These are phyloP conservation scores for Cheilosia soror DNA, from an alignment of 2,888 invertebrate genomes.

Conservation along the genomic window DNA sequence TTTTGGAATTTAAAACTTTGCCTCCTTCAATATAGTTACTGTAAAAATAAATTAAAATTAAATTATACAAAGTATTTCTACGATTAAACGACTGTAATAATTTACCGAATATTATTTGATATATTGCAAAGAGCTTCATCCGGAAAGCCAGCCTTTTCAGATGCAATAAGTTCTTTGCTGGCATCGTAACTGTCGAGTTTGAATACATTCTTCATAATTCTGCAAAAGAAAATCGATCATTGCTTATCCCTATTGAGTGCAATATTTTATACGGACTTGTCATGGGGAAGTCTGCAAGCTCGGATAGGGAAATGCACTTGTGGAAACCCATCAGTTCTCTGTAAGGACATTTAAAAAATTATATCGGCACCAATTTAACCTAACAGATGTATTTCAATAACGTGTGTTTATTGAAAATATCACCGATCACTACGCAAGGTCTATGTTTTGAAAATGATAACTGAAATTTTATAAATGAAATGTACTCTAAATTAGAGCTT, in stretches of 20 bases:
- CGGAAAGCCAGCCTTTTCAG: constrained; percentile 64
- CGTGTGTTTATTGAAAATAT: too few relatives aligned
- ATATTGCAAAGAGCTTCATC: constrained; percentile 14
- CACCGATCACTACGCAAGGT: too few relatives aligned
- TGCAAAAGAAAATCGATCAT: not conserved
- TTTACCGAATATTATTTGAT: constrained; percentile 19
- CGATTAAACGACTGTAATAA: not conserved
- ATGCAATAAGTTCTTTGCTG: constrained; percentile 48
- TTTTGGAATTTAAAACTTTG: constrained; percentile 71
- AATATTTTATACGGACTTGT: constrained; percentile 16
- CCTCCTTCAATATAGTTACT: constrained; percentile 75
- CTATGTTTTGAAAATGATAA: too few relatives aligned
- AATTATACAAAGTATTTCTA: not conserved
- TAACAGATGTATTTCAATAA: too few relatives aligned
- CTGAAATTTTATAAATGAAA: too few relatives aligned
- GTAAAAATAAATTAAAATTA: constrained; percentile 23
- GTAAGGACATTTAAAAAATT: constrained; percentile 12
- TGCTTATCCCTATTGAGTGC: too few relatives aligned
- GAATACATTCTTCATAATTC: constrained; percentile 2
- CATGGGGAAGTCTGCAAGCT: constrained; percentile 35
- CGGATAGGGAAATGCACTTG: constrained; percentile 36
- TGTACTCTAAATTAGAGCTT: too few relatives aligned
- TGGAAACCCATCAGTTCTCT: constrained; percentile 63
- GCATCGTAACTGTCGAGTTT: constrained; percentile 46
- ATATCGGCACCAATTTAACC: not conserved